These are phyloP conservation scores for Caligus rogercresseyi DNA, from an alignment of 1,140 invertebrate genomes.

Conservation along the genomic window DNA sequence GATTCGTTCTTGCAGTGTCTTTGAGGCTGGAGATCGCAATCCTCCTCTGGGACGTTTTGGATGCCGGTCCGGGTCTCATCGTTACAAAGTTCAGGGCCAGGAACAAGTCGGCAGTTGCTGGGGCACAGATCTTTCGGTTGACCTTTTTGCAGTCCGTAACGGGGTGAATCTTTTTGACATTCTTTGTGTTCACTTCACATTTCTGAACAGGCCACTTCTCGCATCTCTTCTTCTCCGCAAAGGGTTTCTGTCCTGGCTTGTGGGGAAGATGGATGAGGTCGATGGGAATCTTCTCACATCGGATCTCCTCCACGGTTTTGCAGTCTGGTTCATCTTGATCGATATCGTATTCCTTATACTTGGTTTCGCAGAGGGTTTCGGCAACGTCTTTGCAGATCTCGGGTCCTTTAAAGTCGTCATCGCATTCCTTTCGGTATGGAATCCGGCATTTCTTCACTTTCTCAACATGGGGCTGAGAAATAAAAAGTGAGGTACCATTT, in stretches of 20 bases:
- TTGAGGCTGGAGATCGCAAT: conserved; percentile 13
- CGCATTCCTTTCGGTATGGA: not conserved
- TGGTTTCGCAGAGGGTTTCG: conserved; percentile 13
- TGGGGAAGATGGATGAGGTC: not conserved
- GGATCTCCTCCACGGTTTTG: not conserved
- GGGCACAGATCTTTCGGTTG: conserved; percentile 1
- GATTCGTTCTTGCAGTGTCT: conserved; percentile 7
- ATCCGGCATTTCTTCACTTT: not conserved
- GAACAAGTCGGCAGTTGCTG: conserved; percentile 12
- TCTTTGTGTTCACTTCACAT: conserved; percentile 13
- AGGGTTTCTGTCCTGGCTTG: not conserved
- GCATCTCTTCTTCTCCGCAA: conserved; percentile 5
- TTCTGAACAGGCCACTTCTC: conserved; percentile 18
- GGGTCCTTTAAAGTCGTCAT: not conserved
- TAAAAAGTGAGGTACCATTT: not conserved
- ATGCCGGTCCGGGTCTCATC: conserved; percentile 3
- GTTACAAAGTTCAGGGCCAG: conserved; percentile 4
- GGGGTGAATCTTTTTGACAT: conserved; percentile 9
- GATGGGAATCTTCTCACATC: conserved; percentile 6
- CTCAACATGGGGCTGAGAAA: not conserved
- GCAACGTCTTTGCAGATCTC: conserved; percentile 3
- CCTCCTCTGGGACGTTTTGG: conserved; percentile 14
- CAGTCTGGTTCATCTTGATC: conserved; percentile 18
- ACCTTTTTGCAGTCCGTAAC: conserved; percentile 7
- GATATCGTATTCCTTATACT: conserved; percentile 11